phyloP scores from a whole-genome alignment of 2,113 vertebrate genomes.

The Rhipidura dahli region DNA sequence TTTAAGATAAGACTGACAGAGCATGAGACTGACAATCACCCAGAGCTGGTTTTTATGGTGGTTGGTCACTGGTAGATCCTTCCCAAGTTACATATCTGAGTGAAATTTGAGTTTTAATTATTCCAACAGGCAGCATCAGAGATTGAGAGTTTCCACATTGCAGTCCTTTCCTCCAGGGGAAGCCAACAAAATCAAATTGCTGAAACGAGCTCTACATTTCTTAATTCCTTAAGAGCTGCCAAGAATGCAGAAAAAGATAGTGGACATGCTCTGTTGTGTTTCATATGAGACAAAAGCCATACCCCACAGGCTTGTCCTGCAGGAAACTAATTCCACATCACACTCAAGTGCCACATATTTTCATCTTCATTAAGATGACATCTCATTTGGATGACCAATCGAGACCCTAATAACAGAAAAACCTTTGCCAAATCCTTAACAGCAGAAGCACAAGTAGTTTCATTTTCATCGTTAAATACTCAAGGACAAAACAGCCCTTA shows the following conservation, averaged over 20 bases:
- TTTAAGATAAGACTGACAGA: not conserved
- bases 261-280: not conserved
- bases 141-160: not conserved
- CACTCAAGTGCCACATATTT: not conserved
- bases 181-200: not conserved
- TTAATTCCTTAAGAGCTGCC: conserved; percentile 9
- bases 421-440: not conserved
- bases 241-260: not conserved
- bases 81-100: not conserved
- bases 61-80: fast-evolving
- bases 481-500: not conserved
- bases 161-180: not conserved
- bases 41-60: not conserved
- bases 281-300: not conserved
- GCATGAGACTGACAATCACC: not conserved
- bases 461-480: not conserved
- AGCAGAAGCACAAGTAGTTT: not conserved
- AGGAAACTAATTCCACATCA: not conserved
- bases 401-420: not conserved
- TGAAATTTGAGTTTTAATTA: not conserved
- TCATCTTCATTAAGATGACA: conserved; percentile 26
- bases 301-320: not conserved
- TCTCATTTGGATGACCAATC: not conserved
- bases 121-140: not conserved
- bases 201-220: not conserved